phyloP scores from a whole-genome alignment of 2,888 invertebrate genomes.

The Agrochola litura region DNA sequence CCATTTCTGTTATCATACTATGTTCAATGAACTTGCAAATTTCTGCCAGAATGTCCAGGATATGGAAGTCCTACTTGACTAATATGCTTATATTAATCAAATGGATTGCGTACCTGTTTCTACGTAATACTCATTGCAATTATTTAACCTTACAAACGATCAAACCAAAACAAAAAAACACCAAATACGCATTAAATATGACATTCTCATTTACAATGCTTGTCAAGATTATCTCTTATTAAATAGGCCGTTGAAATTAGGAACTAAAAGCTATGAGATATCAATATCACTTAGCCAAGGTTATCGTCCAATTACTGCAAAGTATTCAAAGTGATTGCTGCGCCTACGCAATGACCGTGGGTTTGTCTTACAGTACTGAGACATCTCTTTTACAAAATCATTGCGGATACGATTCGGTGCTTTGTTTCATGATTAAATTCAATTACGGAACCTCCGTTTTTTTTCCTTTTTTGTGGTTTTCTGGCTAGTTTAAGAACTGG shows the following conservation, averaged over 20 bases:
- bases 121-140: slow-evolving; percentile 1
- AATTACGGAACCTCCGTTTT: background rate
- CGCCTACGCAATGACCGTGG: slow-evolving; percentile 69
- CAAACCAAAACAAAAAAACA: slow-evolving; percentile 34
- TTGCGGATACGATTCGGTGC: slow-evolving; percentile 12
- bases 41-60: background rate
- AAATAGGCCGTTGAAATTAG: slow-evolving; percentile 61
- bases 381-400: slow-evolving; percentile 67
- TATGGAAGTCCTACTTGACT: slow-evolving; percentile 22
- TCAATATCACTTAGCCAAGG: slow-evolving; percentile 68
- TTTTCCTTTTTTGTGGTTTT: background rate
- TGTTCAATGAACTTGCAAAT: background rate
- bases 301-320: slow-evolving; percentile 57
- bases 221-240: slow-evolving; percentile 59
- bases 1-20: background rate
- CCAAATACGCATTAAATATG: slow-evolving; percentile 54
- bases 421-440: slow-evolving; percentile 28
- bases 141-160: slow-evolving; percentile 31
- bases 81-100: slow-evolving; percentile 37
- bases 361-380: slow-evolving; percentile 73
- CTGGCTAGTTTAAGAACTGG: slow-evolving; percentile 2
- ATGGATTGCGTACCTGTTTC: slow-evolving; percentile 18
- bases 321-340: slow-evolving; percentile 64
- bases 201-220: slow-evolving; percentile 56
- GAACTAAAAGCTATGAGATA: slow-evolving; percentile 56